A percentile compares a stretch with the other conserved stretches of the same genome.
These are phyloP conservation scores for Notothenia rossii DNA, from an alignment of 2,113 vertebrate species.

Conservation along the genomic window DNA sequence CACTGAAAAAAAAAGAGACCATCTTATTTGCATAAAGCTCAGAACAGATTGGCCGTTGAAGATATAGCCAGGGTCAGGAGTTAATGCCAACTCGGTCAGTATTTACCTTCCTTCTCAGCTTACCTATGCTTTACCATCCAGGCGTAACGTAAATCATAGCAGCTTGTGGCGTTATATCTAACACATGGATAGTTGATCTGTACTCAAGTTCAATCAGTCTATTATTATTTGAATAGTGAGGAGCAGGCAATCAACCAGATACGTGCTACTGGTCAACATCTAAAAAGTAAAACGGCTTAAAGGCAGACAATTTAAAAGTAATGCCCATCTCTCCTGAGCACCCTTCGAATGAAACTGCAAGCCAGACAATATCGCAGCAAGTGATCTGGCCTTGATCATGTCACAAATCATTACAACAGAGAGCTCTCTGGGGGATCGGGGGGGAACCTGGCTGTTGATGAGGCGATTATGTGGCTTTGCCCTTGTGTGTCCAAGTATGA, in stretches of 20 bases:
- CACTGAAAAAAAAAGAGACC: conserved; percentile 10
- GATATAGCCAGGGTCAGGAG: neutral
- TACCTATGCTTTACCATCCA: conserved; percentile 25
- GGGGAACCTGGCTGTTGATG: conserved; percentile 76
- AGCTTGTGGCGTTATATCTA: neutral
- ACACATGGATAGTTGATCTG: neutral
- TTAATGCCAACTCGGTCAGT: conserved; percentile 20
- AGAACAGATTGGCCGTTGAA: conserved; percentile 21
- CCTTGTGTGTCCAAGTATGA: conserved; percentile 73
- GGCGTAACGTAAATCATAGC: conserved; percentile 15
- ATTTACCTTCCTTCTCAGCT: conserved; percentile 10
- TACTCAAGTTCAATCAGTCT: conserved; percentile 25
- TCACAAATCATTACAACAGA: conserved; percentile 77
- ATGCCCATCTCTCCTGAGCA: conserved; percentile 60
- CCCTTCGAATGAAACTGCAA: conserved; percentile 67
- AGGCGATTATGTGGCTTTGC: conserved; percentile 80
- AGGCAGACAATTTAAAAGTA: conserved; percentile 61
- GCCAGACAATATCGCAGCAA: conserved; percentile 67
- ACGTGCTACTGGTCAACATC: conserved; percentile 6
- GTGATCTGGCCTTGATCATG: conserved; percentile 79
- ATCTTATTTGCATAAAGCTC: conserved; percentile 35
- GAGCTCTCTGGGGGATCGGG: conserved; percentile 67
- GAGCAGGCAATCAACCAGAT: neutral
- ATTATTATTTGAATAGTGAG: conserved; percentile 27
- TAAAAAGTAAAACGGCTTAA: conserved; percentile 53